Evolutionary conservation across 2,888 invertebrate genomes (phyloP).

Genomic region (Eupithecia exiguata): DNA sequence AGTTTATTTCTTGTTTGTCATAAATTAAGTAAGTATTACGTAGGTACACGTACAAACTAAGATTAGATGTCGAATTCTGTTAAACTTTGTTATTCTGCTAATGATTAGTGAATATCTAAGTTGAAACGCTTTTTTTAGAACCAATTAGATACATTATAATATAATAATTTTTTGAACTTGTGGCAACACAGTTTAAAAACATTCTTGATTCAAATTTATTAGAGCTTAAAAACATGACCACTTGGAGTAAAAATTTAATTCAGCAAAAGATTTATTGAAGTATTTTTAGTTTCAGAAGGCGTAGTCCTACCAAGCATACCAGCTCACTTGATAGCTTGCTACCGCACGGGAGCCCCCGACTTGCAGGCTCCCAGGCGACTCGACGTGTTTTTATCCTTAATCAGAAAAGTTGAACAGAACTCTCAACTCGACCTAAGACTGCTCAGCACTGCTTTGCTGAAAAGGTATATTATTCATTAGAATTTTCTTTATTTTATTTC

Average conservation of each 20-base stretch:
- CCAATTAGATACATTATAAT: no score
- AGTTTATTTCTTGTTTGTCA: slow-evolving; percentile 47
- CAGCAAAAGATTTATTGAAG: not conserved
- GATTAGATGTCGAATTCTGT: not conserved
- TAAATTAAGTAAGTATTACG: not conserved
- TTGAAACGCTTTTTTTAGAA: no score
- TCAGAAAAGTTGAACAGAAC: slow-evolving; percentile 85
- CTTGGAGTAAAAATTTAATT: not conserved
- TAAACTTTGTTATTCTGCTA: not conserved
- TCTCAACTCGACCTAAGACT: slow-evolving; percentile 82
- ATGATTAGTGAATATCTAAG: not conserved
- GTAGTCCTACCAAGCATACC: slow-evolving; percentile 80
- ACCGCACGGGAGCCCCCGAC: slow-evolving; percentile 76
- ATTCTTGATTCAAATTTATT: not conserved
- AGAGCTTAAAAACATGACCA: not conserved
- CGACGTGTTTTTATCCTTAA: slow-evolving; percentile 84
- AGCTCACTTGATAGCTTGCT: slow-evolving; percentile 83
- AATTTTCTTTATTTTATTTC: no score
- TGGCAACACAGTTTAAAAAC: not conserved
- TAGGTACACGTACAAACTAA: not conserved
- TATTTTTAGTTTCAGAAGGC: slow-evolving; percentile 56
- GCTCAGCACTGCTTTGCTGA: slow-evolving; percentile 82
- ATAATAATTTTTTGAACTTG: not conserved
- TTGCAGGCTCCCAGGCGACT: slow-evolving; percentile 83
- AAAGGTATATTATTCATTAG: slow-evolving; percentile 68